These are phyloP conservation scores for Hoplostethus atlanticus DNA, from an alignment of 2,797 vertebrate genomes.

Conservation along the genomic window DNA sequence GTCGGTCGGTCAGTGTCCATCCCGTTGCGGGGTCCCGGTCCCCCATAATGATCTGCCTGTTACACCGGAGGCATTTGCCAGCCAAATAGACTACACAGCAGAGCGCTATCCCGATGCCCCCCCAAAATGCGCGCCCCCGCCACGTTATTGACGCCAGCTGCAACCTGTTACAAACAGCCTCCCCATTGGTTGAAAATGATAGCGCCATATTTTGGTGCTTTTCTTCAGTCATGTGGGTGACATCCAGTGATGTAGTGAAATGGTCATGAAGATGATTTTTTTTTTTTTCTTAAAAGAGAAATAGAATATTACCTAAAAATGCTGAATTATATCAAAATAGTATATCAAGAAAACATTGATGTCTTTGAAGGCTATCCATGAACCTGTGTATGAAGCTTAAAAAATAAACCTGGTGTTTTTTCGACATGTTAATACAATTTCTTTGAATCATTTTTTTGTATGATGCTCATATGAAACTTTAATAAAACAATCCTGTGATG, in stretches of 20 bases:
- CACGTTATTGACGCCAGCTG: conserved; percentile 75
- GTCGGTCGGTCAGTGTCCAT: conserved; percentile 71
- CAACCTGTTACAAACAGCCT: conserved; percentile 64
- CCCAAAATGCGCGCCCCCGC: conserved; percentile 68
- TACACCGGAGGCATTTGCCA: conserved; percentile 68
- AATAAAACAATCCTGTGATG: too few species aligned
- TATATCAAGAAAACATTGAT: too few species aligned
- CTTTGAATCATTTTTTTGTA: too few species aligned
- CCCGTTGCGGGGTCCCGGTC: conserved; percentile 73
- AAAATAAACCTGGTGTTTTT: too few species aligned
- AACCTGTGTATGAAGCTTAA: too few species aligned
- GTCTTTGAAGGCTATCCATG: too few species aligned
- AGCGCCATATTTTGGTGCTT: conserved; percentile 84
- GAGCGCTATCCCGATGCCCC: conserved; percentile 74
- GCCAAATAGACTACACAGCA: conserved; percentile 57
- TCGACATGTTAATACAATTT: too few species aligned
- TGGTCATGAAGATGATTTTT: conserved; percentile 33
- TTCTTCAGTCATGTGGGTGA: conserved; percentile 54
- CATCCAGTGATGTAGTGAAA: conserved; percentile 7
- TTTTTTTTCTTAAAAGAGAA: neutral
- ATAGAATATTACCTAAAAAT: too few species aligned
- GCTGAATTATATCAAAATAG: too few species aligned
- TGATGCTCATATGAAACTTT: too few species aligned
- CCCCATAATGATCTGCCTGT: conserved; percentile 78
- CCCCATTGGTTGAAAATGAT: conserved; percentile 81